Conservation (phyloP, 1,140 invertebrate species). For the Zophobas morio region DNA sequence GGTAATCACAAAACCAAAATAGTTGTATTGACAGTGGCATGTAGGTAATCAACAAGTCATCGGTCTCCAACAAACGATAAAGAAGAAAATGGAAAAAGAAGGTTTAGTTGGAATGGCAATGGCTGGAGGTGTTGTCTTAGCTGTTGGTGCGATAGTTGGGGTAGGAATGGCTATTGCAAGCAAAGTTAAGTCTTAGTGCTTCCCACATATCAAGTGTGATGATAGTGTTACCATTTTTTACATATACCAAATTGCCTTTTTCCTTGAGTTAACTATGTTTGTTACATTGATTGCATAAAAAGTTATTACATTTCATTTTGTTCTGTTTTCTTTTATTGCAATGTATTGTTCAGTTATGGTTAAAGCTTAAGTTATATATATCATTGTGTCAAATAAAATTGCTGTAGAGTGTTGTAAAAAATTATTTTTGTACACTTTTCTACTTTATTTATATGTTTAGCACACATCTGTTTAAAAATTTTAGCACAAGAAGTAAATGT, state of each 20-base stretch:
- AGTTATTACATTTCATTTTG: not conserved
- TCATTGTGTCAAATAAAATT: too few species aligned
- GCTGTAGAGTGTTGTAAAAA: too few species aligned
- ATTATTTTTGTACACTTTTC: not conserved
- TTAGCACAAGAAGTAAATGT: conserved; percentile 16
- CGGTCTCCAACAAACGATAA: conserved; percentile 83
- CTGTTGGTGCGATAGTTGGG: conserved; percentile 84
- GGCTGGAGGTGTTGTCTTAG: conserved; percentile 85
- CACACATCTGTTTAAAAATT: not conserved
- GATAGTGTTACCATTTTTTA: conserved; percentile 33
- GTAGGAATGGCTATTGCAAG: conserved; percentile 84
- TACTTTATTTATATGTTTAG: too few species aligned
- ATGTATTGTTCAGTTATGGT: not conserved
- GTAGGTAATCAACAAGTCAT: conserved; percentile 86
- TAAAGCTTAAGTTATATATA: too few species aligned
- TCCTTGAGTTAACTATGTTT: not conserved
- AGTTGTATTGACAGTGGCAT: conserved; percentile 26
- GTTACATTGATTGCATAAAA: conserved; percentile 10
- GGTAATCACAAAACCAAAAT: not conserved
- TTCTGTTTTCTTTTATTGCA: conserved; percentile 22
- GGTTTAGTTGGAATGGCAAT: conserved; percentile 91
- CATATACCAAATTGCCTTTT: conserved; percentile 26
- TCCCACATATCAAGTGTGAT: conserved; percentile 28
- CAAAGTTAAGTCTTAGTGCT: conserved; percentile 68
- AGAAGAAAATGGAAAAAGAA: conserved; percentile 92